Evolutionary conservation across 2,888 invertebrate genomes (phyloP).

Genomic region (Pemphredon lugubris): DNA sequence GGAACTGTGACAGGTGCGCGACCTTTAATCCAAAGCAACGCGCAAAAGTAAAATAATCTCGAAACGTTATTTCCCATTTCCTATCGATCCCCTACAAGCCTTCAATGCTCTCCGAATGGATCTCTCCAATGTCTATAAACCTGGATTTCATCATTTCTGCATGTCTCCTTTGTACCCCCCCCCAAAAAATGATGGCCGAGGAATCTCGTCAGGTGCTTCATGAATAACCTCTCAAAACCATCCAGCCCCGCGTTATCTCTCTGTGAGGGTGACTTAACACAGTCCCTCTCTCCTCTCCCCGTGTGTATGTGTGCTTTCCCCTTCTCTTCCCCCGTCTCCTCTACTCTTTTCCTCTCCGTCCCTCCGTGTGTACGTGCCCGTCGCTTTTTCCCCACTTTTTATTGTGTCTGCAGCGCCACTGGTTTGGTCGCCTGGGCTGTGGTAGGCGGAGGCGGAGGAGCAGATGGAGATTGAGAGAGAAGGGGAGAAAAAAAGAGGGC

Average conservation of each 20-base stretch:
- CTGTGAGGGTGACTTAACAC: constrained; percentile 20
- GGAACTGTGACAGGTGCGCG: too few relatives aligned
- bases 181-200: constrained; percentile 40
- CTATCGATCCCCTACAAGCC: background rate
- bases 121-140: constrained; percentile 28
- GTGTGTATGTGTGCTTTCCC: constrained; percentile 56
- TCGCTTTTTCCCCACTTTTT: constrained; percentile 72
- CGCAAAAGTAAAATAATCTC: too few relatives aligned
- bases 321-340: background rate
- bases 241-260: constrained; percentile 46
- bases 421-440: constrained; percentile 71
- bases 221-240: constrained; percentile 68
- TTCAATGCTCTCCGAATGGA: background rate
- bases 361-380: constrained; percentile 56
- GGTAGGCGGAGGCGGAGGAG: constrained; percentile 65
- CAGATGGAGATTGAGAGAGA: constrained; percentile 64
- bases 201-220: constrained; percentile 71
- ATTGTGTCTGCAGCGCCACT: constrained; percentile 76
- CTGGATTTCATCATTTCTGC: constrained; percentile 41
- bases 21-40: too few relatives aligned
- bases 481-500: constrained; percentile 36
- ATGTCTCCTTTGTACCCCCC: constrained; percentile 35
- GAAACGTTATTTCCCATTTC: constrained; percentile 1
- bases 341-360: constrained; percentile 27
- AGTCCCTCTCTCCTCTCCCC: constrained; percentile 13